Evolutionary conservation across 2,888 invertebrate species (phyloP).

Genomic region (Papilio elwesi): DNA sequence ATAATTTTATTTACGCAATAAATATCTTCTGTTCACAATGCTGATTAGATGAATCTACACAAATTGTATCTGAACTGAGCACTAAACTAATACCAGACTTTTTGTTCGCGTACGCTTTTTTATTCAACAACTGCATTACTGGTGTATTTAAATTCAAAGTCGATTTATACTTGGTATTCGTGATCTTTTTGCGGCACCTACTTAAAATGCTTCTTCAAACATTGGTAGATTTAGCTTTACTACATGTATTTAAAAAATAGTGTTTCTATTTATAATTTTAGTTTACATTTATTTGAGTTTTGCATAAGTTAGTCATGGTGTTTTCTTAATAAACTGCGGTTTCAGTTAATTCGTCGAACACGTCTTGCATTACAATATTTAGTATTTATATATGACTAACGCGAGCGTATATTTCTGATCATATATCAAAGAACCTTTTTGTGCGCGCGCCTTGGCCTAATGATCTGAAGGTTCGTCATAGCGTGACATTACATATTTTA

Average conservation of each 20-base stretch:
- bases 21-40: background rate
- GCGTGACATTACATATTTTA: constrained; percentile 61
- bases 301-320: constrained; percentile 20
- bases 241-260: background rate
- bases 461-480: constrained; percentile 52
- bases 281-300: constrained; percentile 4
- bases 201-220: too few relatives aligned
- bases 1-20: background rate
- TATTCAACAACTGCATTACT: too few relatives aligned
- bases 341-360: constrained; percentile 14
- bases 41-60: background rate
- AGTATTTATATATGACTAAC: constrained; percentile 23
- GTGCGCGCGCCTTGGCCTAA: constrained; percentile 26
- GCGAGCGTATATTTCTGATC: constrained; percentile 17
- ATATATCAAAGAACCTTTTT: constrained; percentile 17
- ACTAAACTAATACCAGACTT: background rate
- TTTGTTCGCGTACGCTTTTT: too few relatives aligned
- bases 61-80: background rate
- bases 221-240: background rate
- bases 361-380: constrained; percentile 23
- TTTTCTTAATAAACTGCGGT: constrained; percentile 16
- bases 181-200: too few relatives aligned
- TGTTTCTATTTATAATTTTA: background rate
- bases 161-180: background rate
- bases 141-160: background rate